These are phyloP conservation scores for Ammodytes dubius DNA, from an alignment of 2,113 vertebrate species.

Conservation along the genomic window DNA sequence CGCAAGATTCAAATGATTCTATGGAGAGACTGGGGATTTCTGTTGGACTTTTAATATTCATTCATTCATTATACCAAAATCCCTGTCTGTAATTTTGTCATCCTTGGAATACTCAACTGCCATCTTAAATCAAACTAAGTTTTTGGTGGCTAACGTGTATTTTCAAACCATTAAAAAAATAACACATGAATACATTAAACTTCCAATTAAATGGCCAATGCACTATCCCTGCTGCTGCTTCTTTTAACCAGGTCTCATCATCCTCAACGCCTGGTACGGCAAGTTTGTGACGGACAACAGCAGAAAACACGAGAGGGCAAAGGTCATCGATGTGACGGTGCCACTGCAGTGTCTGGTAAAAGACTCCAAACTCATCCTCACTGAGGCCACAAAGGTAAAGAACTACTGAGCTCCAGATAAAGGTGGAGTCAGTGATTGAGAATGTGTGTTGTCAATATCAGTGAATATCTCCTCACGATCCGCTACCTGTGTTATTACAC, in stretches of 20 bases:
- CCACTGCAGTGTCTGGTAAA: slow-evolving; percentile 98
- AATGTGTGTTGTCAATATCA: no score
- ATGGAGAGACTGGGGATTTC: not conserved
- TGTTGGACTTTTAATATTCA: not conserved
- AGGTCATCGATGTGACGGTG: slow-evolving; percentile 97
- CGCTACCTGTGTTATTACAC: no score
- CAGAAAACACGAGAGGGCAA: slow-evolving; percentile 91
- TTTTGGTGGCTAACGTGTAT: not conserved
- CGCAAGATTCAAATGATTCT: not conserved
- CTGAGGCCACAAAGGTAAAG: slow-evolving; percentile 94
- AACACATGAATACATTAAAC: not conserved
- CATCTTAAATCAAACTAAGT: not conserved
- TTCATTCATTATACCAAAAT: not conserved
- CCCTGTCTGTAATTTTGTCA: not conserved
- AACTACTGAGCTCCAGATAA: not conserved
- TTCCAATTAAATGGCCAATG: not conserved
- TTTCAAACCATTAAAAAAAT: not conserved
- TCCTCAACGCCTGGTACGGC: slow-evolving; percentile 98
- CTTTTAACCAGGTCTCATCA: slow-evolving; percentile 89
- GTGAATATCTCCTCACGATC: no score
- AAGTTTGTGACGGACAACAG: slow-evolving; percentile 98
- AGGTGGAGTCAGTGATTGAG: no score
- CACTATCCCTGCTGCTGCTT: not conserved
- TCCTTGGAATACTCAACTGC: not conserved
- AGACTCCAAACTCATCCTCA: slow-evolving; percentile 98